Conservation (phyloP, 2,888 invertebrate species). For the Scaptomyza parva region DNA sequence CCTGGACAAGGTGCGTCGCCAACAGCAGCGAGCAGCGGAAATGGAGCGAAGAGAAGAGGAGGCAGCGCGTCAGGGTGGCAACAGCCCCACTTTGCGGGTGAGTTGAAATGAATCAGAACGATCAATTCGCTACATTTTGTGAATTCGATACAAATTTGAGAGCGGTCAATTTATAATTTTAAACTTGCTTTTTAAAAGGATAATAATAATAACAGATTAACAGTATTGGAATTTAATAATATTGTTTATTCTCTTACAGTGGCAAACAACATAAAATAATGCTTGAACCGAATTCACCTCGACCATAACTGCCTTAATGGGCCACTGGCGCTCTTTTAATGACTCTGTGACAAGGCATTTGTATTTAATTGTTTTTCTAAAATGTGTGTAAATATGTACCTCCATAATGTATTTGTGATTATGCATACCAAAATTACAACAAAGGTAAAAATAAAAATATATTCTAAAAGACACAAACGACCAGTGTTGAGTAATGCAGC, state of each 20-base stretch:
- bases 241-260: slow-evolving; percentile 62
- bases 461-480: slow-evolving; percentile 5
- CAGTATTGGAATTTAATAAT: neutral
- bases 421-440: slow-evolving; percentile 33
- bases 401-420: slow-evolving; percentile 41
- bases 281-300: neutral
- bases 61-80: slow-evolving; percentile 75
- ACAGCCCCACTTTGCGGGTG: slow-evolving; percentile 47
- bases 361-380: slow-evolving; percentile 14
- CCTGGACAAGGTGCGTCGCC: slow-evolving; percentile 86
- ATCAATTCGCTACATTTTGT: slow-evolving; percentile 15
- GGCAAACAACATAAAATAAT: slow-evolving; percentile 78
- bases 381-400: slow-evolving; percentile 42
- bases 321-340: slow-evolving; percentile 3
- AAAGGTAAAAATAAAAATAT: slow-evolving; percentile 26
- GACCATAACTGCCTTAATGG: slow-evolving; percentile 37
- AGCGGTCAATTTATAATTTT: neutral
- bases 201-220: neutral
- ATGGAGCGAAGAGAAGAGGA: slow-evolving; percentile 87
- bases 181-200: neutral
- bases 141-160: slow-evolving; percentile 1
- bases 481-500: slow-evolving; percentile 34
- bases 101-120: slow-evolving; percentile 3
- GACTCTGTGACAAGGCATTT: slow-evolving; percentile 38
- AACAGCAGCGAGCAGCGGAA: slow-evolving; percentile 87